Evolutionary conservation across 2,113 vertebrate genomes (phyloP), one percentile per base, ranked within the genome.

Genomic region (Phylloscopus trochilus): DNA sequence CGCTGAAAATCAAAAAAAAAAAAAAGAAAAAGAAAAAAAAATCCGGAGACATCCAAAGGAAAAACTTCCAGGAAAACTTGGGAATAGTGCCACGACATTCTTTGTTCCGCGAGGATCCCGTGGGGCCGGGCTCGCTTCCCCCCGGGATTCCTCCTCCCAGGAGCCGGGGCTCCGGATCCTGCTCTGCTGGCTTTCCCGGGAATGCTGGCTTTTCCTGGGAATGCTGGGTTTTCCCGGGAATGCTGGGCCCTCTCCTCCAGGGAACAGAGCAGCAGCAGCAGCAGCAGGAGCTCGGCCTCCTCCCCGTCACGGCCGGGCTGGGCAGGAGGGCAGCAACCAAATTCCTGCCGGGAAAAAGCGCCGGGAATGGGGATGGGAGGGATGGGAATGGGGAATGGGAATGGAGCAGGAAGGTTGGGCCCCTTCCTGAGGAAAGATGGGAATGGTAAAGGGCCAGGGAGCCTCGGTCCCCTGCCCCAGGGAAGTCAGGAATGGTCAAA

Each of bases 11-110:
- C 12, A 49, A 49, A 49, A 49, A 49, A 23, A 23, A 47, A 20
- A 46, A 46, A 46, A 49, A 49, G 24, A 49, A 23, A 23, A 47
- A 20, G 20, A 46, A 46, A 46, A 5, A 21, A 11, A 46, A 21
- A 21, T 46, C 88, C 85, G 73, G 55, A 86, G 49, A 95, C 60
- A 63, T 81, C 64, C 94, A 92, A 97, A 97, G 77, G 9, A 92
- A 95, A 97, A 97, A 75, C 92, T 95, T 89, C 67, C 86, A 86
- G 91, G 91, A 43, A 74, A 73, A 85, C 3, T 43, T 5, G 75
- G 43, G 72, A 94, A 95, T 90, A 97, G 97, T 96, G 97, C 97
- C 90, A 7, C 72, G 97, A 98, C 97, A 96, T 98, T 97, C 97
- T 94, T 91, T 92, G 97, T 96, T 91, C 97, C 59, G 64, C 76